These are phyloP conservation scores for Epicampocera succincta DNA, from an alignment of 2,888 invertebrate genomes.

Conservation along the genomic window DNA sequence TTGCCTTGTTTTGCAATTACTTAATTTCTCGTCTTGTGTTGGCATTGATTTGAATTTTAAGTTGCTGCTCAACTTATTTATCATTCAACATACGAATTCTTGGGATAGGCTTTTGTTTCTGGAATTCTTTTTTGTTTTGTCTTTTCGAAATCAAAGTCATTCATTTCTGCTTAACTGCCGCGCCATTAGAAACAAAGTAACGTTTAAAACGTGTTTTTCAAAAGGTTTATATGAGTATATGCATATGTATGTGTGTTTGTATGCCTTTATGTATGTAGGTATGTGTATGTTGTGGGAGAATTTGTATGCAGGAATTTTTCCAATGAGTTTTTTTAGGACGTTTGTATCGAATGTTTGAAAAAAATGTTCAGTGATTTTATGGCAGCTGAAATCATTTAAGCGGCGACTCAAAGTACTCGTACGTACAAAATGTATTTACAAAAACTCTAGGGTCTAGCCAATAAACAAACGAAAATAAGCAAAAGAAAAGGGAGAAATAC, in stretches of 20 bases:
- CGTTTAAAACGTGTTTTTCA: conserved; percentile 1
- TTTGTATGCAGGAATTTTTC: background rate
- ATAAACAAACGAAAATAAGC: too few relatives aligned
- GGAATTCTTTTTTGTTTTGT: too few relatives aligned
- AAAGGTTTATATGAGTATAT: too few relatives aligned
- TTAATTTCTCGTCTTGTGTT: too few relatives aligned
- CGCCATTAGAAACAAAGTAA: conserved; percentile 30
- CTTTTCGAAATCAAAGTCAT: background rate
- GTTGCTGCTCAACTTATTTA: background rate
- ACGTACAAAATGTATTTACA: too few relatives aligned
- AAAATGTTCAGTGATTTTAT: conserved; percentile 7
- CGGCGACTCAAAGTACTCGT: background rate
- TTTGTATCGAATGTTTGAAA: background rate
- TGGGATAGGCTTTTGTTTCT: conserved; percentile 22
- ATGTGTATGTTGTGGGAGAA: background rate
- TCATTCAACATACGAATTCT: conserved; percentile 13
- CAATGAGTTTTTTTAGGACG: too few relatives aligned
- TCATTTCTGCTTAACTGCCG: conserved; percentile 24
- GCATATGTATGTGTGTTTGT: too few relatives aligned
- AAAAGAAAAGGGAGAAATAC: too few relatives aligned
- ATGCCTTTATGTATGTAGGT: too few relatives aligned
- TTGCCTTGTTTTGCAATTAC: background rate
- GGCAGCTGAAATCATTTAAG: conserved; percentile 11
- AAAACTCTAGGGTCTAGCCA: too few relatives aligned
- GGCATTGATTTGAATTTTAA: too few relatives aligned